phyloP scores from a whole-genome alignment of 1,140 invertebrate genomes.

The Solen grandis region DNA sequence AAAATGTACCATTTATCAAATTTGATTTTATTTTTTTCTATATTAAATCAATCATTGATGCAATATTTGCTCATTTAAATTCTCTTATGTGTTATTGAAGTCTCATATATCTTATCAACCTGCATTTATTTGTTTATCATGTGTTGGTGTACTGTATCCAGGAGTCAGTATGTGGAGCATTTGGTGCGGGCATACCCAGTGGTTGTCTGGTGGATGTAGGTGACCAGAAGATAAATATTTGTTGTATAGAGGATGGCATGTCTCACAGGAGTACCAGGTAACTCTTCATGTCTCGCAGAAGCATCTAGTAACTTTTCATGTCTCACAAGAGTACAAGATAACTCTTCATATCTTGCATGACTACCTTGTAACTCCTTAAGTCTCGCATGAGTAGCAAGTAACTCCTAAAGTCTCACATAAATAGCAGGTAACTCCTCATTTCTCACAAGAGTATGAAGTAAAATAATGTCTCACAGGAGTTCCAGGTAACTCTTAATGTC shows the following conservation, averaged over 20 bases:
- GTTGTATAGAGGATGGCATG: slow-evolving; percentile 97
- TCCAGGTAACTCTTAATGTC: neutral
- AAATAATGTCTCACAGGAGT: neutral
- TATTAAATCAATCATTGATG: too few relatives aligned
- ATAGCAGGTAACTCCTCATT: slow-evolving; percentile 82
- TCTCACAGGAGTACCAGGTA: slow-evolving; percentile 92
- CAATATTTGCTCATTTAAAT: too few relatives aligned
- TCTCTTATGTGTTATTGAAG: too few relatives aligned
- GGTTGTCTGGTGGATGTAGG: slow-evolving; percentile 98
- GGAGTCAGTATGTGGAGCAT: slow-evolving; percentile 96
- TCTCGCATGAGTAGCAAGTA: slow-evolving; percentile 92
- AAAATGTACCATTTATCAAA: too few relatives aligned
- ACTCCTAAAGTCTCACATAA: neutral
- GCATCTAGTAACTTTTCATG: slow-evolving; percentile 82
- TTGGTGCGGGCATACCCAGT: slow-evolving; percentile 94
- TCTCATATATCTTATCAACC: too few relatives aligned
- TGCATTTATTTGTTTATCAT: too few relatives aligned
- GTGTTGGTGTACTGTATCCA: too few relatives aligned
- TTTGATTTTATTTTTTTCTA: too few relatives aligned
- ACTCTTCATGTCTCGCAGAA: neutral
- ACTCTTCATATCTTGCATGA: neutral
- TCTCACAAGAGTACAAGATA: slow-evolving; percentile 92
- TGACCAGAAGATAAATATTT: slow-evolving; percentile 96
- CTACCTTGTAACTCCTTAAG: slow-evolving; percentile 81
- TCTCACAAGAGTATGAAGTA: slow-evolving; percentile 92